These are phyloP conservation scores for Empidonax traillii DNA, from an alignment of 2,113 vertebrate genomes.

Conservation along the genomic window DNA sequence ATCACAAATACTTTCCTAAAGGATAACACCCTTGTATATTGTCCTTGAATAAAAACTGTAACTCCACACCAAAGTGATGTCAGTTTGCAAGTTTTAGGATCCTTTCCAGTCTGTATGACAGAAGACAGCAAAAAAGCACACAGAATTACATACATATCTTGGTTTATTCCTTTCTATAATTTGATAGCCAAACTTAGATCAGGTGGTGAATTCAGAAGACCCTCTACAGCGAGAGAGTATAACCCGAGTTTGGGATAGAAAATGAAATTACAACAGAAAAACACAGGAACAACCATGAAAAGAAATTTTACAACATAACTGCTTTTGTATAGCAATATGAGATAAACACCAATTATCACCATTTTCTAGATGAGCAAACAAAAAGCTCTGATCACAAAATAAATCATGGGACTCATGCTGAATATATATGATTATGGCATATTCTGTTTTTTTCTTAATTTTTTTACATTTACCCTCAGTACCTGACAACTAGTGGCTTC, in stretches of 20 bases:
- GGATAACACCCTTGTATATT: background rate
- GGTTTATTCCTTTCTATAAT: background rate
- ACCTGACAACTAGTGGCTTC: background rate
- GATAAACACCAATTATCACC: background rate
- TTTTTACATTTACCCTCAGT: background rate
- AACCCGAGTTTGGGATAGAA: background rate
- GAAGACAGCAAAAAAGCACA: background rate
- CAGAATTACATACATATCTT: background rate
- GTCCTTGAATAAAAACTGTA: background rate
- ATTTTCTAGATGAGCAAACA: slow-evolving; percentile 15
- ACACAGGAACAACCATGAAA: background rate
- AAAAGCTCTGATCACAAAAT: background rate
- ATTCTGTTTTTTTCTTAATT: background rate
- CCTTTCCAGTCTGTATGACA: background rate
- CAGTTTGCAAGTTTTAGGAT: background rate
- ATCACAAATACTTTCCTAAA: background rate
- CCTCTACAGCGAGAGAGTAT: background rate
- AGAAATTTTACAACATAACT: background rate
- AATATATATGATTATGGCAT: background rate
- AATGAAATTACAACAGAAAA: background rate
- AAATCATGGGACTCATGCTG: background rate
- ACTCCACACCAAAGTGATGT: background rate
- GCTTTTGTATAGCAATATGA: background rate
- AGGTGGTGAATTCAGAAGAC: background rate
- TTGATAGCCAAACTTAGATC: background rate